A percentile compares a stretch with the other conserved stretches of the same genome.
These are phyloP conservation scores for Acromyrmex charruanus DNA, from an alignment of 1,140 invertebrate species.

Conservation along the genomic window DNA sequence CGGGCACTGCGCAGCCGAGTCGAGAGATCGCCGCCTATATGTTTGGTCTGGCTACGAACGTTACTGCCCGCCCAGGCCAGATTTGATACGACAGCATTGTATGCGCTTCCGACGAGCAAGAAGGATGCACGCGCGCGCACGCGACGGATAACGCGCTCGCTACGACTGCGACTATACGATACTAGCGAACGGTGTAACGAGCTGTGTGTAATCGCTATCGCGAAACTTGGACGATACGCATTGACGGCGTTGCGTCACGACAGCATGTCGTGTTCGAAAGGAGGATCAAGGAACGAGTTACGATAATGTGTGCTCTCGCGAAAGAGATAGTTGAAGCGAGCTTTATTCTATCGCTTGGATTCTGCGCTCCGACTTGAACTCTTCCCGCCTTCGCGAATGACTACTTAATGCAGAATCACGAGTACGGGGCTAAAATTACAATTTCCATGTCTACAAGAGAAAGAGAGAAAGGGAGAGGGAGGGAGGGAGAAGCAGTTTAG, in stretches of 20 bases:
- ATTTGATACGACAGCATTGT: constrained; percentile 67
- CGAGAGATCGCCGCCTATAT: constrained; percentile 66
- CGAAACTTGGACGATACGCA: constrained; percentile 5
- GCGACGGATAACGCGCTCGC: constrained; percentile 47
- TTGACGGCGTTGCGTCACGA: constrained; percentile 1
- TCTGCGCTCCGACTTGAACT: neutral
- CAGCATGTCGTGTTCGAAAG: neutral
- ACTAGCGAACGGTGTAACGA: constrained; percentile 52
- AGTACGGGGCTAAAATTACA: constrained; percentile 23
- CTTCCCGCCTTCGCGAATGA: constrained; percentile 34
- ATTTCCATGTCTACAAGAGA: neutral
- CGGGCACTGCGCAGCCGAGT: constrained; percentile 50
- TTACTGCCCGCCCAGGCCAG: constrained; percentile 23
- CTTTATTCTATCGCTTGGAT: constrained; percentile 13
- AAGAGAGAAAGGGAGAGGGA: no score
- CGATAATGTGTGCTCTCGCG: neutral
- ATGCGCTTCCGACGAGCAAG: constrained; percentile 49
- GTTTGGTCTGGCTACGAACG: constrained; percentile 62
- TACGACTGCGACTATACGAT: neutral
- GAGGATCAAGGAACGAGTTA: neutral
- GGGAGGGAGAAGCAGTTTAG: constrained; percentile 23
- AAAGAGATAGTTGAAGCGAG: neutral
- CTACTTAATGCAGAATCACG: constrained; percentile 55
- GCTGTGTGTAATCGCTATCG: constrained; percentile 45
- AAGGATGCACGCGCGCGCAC: constrained; percentile 37